These are phyloP conservation scores for Pelochelys cantorii DNA, from an alignment of 2,797 vertebrate genomes.

Conservation along the genomic window DNA sequence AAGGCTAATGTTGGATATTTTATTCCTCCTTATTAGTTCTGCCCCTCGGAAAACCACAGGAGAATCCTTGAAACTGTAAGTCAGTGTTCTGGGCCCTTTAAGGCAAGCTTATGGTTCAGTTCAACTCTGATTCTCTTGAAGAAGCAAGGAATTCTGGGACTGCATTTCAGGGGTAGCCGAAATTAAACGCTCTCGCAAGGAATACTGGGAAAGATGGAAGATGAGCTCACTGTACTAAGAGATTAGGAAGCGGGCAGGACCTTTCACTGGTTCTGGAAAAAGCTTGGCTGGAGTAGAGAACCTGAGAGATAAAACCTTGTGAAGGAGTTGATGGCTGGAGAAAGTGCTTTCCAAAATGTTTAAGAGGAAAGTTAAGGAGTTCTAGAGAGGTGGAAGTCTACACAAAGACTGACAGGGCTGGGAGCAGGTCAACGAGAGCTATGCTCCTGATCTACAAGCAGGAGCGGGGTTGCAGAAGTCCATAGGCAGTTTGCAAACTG, in stretches of 20 bases:
- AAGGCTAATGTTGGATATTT: background rate
- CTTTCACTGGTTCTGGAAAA: background rate
- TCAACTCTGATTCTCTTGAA: background rate
- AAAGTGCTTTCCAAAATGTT: background rate
- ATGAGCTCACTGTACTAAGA: background rate
- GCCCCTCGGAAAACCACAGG: background rate
- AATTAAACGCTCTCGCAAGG: background rate
- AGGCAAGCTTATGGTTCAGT: background rate
- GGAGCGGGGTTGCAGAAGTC: background rate
- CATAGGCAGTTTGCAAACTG: background rate
- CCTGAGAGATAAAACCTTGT: background rate
- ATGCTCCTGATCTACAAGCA: background rate
- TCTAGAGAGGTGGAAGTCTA: background rate
- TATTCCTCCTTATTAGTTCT: background rate
- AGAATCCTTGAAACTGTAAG: background rate
- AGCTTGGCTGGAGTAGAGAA: background rate
- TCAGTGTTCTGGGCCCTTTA: background rate
- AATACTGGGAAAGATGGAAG: background rate
- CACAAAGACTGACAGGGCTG: background rate
- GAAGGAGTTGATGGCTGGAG: background rate
- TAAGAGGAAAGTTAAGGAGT: background rate
- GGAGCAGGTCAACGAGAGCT: accelerated
- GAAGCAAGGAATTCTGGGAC: background rate
- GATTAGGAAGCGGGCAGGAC: background rate
- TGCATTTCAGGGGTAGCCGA: background rate